Evolutionary conservation across 2,113 vertebrate species (phyloP).

Genomic region (Chaenogobius annularis): DNA sequence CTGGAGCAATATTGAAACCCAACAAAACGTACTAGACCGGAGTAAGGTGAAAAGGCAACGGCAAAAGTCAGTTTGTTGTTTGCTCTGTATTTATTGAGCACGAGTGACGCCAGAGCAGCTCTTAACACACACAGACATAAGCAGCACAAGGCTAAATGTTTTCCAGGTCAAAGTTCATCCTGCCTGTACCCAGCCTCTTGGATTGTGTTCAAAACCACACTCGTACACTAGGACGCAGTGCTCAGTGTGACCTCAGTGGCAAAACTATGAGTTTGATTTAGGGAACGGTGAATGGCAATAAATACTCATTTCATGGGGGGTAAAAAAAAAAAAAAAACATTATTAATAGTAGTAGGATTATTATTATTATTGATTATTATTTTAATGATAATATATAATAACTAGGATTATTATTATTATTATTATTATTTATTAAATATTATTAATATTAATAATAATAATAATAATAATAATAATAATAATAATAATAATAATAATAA

Average conservation of each 20-base stretch:
- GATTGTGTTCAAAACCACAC: slow-evolving; percentile 37
- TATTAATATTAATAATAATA: too few relatives aligned
- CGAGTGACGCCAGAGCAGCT: slow-evolving; percentile 51
- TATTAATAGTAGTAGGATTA: too few relatives aligned
- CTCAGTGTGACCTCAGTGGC: slow-evolving; percentile 10
- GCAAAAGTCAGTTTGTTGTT: background rate
- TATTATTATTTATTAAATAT: too few relatives aligned
- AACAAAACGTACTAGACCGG: background rate
- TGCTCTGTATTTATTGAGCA: slow-evolving; percentile 32
- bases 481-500: too few relatives aligned
- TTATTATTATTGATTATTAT: too few relatives aligned
- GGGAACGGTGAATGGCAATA: too few relatives aligned
- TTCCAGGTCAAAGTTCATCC: slow-evolving; percentile 73
- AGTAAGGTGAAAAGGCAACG: background rate
- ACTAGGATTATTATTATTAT: too few relatives aligned
- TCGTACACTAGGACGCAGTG: slow-evolving; percentile 1
- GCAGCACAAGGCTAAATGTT: slow-evolving; percentile 40
- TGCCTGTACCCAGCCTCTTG: slow-evolving; percentile 31
- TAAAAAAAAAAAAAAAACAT: too few relatives aligned
- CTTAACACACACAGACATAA: slow-evolving; percentile 39
- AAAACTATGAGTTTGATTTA: too few relatives aligned
- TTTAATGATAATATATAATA: too few relatives aligned
- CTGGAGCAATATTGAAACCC: background rate
- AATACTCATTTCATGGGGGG: too few relatives aligned
- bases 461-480: too few relatives aligned